These are phyloP conservation scores for Zophobas morio DNA, from an alignment of 1,140 invertebrate species.

Conservation along the genomic window DNA sequence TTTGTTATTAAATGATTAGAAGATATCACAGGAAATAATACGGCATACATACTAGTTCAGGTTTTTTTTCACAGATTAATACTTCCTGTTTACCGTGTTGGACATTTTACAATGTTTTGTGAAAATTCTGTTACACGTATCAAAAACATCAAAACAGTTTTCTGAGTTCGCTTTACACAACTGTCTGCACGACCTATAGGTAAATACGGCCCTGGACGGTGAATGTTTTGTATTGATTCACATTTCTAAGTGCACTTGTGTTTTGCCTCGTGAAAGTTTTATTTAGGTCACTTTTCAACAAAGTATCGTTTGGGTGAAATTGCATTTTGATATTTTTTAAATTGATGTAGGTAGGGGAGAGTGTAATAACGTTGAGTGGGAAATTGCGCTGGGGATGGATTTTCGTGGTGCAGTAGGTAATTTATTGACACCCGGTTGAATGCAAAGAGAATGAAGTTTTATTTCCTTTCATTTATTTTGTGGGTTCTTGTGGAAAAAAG, in stretches of 20 bases:
- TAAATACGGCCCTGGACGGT: background rate
- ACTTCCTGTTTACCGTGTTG: no score
- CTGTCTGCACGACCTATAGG: no score
- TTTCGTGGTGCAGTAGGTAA: conserved; percentile 11
- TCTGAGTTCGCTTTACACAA: no score
- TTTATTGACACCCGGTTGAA: conserved; percentile 3
- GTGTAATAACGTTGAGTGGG: conserved; percentile 19
- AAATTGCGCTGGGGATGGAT: conserved; percentile 6
- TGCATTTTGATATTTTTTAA: conserved; percentile 35
- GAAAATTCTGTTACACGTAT: no score
- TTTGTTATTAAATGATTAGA: no score
- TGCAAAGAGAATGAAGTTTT: conserved; percentile 8
- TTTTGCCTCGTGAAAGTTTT: conserved; percentile 1
- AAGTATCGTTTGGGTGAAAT: conserved; percentile 29
- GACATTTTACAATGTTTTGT: no score
- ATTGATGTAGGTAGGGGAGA: conserved; percentile 27
- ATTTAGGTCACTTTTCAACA: conserved; percentile 37
- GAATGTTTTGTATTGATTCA: conserved; percentile 28
- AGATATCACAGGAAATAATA: no score
- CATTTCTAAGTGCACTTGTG: conserved; percentile 25
- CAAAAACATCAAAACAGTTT: no score
- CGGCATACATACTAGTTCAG: no score
- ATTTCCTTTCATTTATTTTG: background rate
- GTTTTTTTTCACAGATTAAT: no score
- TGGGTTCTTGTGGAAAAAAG: no score